Evolutionary conservation across 1,140 invertebrate genomes (phyloP).

Genomic region (Papilio polyxenes): DNA sequence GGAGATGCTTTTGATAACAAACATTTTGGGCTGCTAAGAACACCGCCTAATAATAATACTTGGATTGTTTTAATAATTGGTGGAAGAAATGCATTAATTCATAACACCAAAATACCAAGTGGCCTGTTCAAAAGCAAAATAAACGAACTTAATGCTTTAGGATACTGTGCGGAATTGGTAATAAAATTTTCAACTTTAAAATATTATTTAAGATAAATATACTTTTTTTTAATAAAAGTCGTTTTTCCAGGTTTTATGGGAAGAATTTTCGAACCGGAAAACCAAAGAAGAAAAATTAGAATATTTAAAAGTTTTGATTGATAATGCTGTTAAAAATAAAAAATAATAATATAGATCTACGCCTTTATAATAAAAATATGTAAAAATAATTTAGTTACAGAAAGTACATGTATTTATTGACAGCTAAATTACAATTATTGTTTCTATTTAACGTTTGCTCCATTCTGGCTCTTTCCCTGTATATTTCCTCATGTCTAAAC

Average conservation of each 20-base stretch:
- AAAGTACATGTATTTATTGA: not conserved
- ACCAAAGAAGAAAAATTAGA: slow-evolving; percentile 55
- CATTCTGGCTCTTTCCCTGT: not conserved
- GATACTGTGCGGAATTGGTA: slow-evolving; percentile 82
- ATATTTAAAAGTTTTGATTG: slow-evolving; percentile 65
- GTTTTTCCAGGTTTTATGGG: slow-evolving; percentile 47
- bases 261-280: slow-evolving; percentile 47
- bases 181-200: slow-evolving; percentile 48
- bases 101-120: slow-evolving; percentile 56
- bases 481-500: not conserved
- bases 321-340: slow-evolving; percentile 50
- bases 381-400: no score
- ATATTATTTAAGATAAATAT: slow-evolving; percentile 17
- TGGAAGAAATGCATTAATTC: slow-evolving; percentile 71
- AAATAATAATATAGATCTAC: not conserved
- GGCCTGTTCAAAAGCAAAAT: slow-evolving; percentile 79
- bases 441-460: not conserved
- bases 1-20: slow-evolving; percentile 63
- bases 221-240: not conserved
- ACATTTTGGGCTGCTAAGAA: slow-evolving; percentile 69
- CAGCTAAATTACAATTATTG: not conserved
- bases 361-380: not conserved
- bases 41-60: slow-evolving; percentile 65
- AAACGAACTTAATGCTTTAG: slow-evolving; percentile 81
- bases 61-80: slow-evolving; percentile 80